A percentile compares a stretch with the other conserved stretches of the same genome.
Conservation (phyloP, 1,140 invertebrate genomes). For the Leptinotarsa texana region DNA sequence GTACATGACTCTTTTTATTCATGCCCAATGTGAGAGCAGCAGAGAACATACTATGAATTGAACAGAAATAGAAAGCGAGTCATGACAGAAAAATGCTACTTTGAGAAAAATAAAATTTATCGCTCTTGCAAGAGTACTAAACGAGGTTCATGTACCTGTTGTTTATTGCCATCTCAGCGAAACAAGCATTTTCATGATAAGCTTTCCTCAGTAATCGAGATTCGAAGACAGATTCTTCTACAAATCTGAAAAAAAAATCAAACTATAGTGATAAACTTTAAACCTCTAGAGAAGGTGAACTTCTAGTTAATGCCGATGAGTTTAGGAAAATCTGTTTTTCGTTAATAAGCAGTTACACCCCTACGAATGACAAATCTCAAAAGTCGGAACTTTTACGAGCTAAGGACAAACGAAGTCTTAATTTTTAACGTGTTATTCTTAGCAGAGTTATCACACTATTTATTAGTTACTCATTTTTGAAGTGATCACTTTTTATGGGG, state of each 20-base stretch:
- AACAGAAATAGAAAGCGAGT: conserved; percentile 4
- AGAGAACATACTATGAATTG: neutral
- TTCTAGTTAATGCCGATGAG: no score
- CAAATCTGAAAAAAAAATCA: neutral
- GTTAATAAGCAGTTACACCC: no score
- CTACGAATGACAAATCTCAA: no score
- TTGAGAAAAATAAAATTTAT: neutral
- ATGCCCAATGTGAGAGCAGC: neutral
- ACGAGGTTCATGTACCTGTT: neutral
- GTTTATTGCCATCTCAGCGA: neutral
- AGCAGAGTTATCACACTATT: no score
- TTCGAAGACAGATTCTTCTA: neutral
- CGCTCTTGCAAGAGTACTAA: neutral
- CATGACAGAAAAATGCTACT: neutral
- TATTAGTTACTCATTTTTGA: no score
- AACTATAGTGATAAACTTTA: neutral
- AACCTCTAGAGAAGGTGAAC: no score
- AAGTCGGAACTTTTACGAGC: no score
- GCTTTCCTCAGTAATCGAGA: neutral
- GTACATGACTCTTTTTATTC: conserved; percentile 18
- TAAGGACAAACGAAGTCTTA: no score
- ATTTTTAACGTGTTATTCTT: no score
- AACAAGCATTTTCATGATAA: neutral
- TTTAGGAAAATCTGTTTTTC: no score
- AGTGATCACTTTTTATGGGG: no score